These are phyloP conservation scores for Sipha maydis DNA, from an alignment of 2,888 invertebrate genomes.

Conservation along the genomic window DNA sequence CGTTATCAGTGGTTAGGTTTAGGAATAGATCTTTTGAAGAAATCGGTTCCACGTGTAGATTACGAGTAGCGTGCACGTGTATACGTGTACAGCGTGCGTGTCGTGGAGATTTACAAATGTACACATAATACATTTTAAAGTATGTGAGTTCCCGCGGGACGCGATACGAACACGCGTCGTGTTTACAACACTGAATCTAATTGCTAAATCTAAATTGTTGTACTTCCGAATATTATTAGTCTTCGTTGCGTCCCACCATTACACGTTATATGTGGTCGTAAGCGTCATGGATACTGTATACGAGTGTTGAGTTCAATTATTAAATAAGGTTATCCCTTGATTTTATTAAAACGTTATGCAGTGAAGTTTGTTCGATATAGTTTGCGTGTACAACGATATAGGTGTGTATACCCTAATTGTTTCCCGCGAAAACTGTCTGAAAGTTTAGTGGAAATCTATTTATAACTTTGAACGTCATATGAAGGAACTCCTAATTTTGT, in stretches of 20 bases:
- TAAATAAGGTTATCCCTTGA: not conserved
- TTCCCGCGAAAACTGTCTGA: not conserved
- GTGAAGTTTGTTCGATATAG: conserved; percentile 8
- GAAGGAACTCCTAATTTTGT: not conserved
- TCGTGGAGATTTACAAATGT: not conserved
- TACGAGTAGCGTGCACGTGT: not conserved
- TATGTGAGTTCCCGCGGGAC: not conserved
- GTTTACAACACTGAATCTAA: not conserved
- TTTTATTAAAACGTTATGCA: not conserved
- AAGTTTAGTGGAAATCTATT: not conserved
- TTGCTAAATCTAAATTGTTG: not conserved
- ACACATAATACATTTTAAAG: not conserved
- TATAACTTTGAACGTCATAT: not conserved
- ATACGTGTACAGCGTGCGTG: not conserved
- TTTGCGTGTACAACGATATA: not conserved
- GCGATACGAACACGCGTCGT: not conserved
- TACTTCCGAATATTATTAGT: not conserved
- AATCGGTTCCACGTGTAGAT: not conserved
- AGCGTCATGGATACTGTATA: not conserved
- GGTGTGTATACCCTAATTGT: not conserved
- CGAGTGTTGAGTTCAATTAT: not conserved
- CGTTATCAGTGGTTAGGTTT: no score
- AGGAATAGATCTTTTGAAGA: not conserved
- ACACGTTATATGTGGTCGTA: not conserved
- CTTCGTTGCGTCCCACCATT: not conserved